Percentiles rank a stretch among this genome's conserved stretches.
Conservation (phyloP, 2,113 vertebrate species). For the Halcyon malimbica region DNA sequence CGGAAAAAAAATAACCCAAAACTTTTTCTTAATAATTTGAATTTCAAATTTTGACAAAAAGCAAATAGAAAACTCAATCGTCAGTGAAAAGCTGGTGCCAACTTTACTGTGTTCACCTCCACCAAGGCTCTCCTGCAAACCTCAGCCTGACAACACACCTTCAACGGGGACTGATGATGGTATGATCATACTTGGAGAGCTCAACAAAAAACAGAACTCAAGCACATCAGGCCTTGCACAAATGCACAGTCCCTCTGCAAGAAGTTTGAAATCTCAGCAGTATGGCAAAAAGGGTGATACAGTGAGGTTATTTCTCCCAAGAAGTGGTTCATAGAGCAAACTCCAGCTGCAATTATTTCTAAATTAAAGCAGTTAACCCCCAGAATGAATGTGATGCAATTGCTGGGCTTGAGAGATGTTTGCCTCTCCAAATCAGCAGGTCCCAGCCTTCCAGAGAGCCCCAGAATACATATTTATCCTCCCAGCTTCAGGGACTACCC, state of each 20-base stretch:
- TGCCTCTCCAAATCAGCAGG: background rate
- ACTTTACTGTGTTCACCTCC: no score
- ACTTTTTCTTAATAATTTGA: background rate
- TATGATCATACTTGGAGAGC: background rate
- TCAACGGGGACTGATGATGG: accelerated
- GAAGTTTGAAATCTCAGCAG: background rate
- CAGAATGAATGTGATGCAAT: background rate
- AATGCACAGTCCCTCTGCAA: background rate
- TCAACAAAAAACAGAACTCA: background rate
- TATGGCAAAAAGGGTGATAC: background rate
- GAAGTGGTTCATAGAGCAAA: background rate
- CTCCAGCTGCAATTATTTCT: background rate
- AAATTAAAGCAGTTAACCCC: background rate
- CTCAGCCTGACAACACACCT: background rate
- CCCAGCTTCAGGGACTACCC: background rate
- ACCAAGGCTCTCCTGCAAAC: background rate
- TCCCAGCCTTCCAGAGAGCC: background rate
- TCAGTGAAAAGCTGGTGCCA: background rate
- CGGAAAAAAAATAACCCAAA: no score
- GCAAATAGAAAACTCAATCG: background rate
- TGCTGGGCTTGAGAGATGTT: background rate
- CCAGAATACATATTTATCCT: background rate
- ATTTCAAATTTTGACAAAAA: background rate
- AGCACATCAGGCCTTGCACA: background rate
- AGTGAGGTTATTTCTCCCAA: background rate